Evolutionary conservation across 2,888 invertebrate genomes (phyloP), one percentile per base, ranked within the genome.

Genomic region (Smittia sp.): DNA sequence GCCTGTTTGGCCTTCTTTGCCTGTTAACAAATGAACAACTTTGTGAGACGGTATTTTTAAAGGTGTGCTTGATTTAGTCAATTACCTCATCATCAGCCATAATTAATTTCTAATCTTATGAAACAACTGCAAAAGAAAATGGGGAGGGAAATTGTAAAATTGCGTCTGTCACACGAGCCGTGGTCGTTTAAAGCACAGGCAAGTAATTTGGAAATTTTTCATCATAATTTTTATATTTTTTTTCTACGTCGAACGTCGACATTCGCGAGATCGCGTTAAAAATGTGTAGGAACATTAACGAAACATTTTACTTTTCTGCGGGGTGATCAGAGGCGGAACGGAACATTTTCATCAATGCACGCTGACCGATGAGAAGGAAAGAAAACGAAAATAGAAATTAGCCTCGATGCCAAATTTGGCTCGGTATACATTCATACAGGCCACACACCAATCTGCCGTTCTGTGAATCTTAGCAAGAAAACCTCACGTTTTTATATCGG

Each of bases 1-100:
- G 92, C 92, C 88, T 94, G 96, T 88, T 95, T 97, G 88, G 92
- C 95, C 89, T 93, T 94, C 90, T 94, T 95, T 88, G 95, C 95
- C 94, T 95, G 84, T 77, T 52, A n/a, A 41, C 3, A 3, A 27
- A n/a, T 27, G 3, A 27, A 9, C 27, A n/a, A 27, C 27, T 74
- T 69, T 74, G 46, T 74, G 65, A 73, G 66, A 74, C 70, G 32
- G 3, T 9, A 32, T 9, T 32, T 67, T 75, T 75, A 20, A 66
- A 52, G 27, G 24, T 62, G 22, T 32, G 4, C n/a, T 72, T 6
- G 75, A 76, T 22, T 72, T 32, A 32, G 58, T 73, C 63, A 80
- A 81, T 85, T 86, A 93, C 93, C 93, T 92, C 94, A 89, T 94
- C 94, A 89, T 94, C 94, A 87, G 93, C 93, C 94, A 94, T 94